Base-by-base conservation (phyloP, 92 coral and sea anemone genomes). In the Umimayanthus kanabou region DNA sequence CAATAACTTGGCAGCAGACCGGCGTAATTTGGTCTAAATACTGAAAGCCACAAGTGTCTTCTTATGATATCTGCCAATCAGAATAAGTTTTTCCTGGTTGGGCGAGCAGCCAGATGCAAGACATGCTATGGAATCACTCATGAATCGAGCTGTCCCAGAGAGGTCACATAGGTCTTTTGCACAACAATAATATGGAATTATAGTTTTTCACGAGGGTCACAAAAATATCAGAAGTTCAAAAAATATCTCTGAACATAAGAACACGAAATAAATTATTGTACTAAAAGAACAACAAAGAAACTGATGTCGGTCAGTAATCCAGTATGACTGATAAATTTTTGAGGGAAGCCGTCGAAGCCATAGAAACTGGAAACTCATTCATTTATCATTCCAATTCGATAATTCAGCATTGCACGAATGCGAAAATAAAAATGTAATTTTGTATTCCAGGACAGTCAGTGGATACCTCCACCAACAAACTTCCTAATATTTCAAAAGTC, bases 91-190 rank as follows among this genome's bases (percentile, higher is more conserved):
- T 61, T 61, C 25, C 2, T 58, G 72, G 84, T 57, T 57, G 84
- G 84, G 13, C n/a, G 37, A 29, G 84, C 25, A 80, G 71, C 84
- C 84, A 80, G 57, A 55, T 29, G 84, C 2, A 57, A 10, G 47
- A 37, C 42, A 79, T 47, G 42, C 50, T 25, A 67, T 4, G 30
- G 13, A 49, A 11, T 43, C 16, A 26, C 23, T 8, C 66, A 11
- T 53, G 58, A 15, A 53, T 53, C 18, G 58, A 53, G 58, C 67
- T 14, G 22, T 39, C 26, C 26, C 1, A 40, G 13, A 40, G 26
- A 40, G 50, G 53, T 76, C 43, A 76, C 57, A 40, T 4, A 45
- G 9, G 57, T 39, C 49, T 15, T 80, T 23, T 25, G 26, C 69
- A 61, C 69, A 23, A 61, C 8, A 18, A 61, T 30, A 79, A 79